These are phyloP conservation scores for Nysson spinosus DNA, from an alignment of 2,888 invertebrate genomes.

Conservation along the genomic window DNA sequence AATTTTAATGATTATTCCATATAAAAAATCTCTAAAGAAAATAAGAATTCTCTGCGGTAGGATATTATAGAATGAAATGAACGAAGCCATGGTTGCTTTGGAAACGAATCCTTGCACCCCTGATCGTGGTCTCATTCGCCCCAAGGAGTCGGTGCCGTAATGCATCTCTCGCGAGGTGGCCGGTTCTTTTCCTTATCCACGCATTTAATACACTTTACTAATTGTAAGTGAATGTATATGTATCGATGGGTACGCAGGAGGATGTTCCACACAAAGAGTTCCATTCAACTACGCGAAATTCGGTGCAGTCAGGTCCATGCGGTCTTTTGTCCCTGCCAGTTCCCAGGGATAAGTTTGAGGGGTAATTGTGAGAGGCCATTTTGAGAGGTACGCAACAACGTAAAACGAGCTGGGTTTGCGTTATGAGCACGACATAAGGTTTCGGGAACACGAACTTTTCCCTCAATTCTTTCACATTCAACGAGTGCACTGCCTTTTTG, in stretches of 20 bases:
- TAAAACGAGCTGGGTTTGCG: constrained; percentile 12
- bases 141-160: constrained; percentile 6
- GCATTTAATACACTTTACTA: constrained; percentile 9
- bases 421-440: constrained; percentile 29
- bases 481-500: background rate
- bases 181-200: constrained; percentile 15
- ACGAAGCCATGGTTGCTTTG: background rate
- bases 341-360: too few relatives aligned
- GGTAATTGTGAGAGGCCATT: too few relatives aligned
- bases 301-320: constrained; percentile 23
- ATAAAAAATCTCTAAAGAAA: too few relatives aligned
- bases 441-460: constrained; percentile 10
- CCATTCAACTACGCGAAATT: constrained; percentile 22
- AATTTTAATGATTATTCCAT: too few relatives aligned
- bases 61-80: background rate
- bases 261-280: constrained; percentile 34
- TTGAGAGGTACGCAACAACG: constrained; percentile 36
- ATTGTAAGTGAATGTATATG: background rate
- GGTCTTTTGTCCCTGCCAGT: constrained; percentile 22
- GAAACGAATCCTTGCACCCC: constrained; percentile 6
- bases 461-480: background rate
- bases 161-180: constrained; percentile 7
- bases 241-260: constrained; percentile 6
- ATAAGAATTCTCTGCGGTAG: too few relatives aligned
- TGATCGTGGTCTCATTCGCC: constrained; percentile 2